Evolutionary conservation across 2,888 invertebrate genomes (phyloP).

Genomic region (Pammene fasciana): DNA sequence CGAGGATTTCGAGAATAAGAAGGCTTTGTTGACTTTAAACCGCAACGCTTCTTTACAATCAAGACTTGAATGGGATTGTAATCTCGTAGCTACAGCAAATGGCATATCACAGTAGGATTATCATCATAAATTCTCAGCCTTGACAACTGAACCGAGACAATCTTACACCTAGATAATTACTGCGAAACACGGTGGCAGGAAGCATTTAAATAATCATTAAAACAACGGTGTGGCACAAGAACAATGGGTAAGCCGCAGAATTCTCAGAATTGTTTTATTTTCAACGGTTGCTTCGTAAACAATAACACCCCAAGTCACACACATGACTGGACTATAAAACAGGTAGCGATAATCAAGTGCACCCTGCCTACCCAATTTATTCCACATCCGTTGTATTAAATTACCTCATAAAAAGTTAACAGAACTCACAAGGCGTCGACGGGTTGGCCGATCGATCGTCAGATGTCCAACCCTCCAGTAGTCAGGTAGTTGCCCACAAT

Average conservation of each 20-base stretch:
- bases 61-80: constrained; percentile 9
- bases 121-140: constrained; percentile 33
- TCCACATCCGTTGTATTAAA: constrained; percentile 81
- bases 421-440: constrained; percentile 74
- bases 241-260: constrained; percentile 69
- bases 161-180: constrained; percentile 60
- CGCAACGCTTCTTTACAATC: constrained; percentile 25
- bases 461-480: constrained; percentile 68
- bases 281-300: constrained; percentile 60
- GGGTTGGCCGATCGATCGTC: constrained; percentile 70
- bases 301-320: constrained; percentile 58
- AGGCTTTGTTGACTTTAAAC: constrained; percentile 30
- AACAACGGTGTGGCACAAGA: constrained; percentile 61
- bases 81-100: constrained; percentile 12
- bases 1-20: constrained; percentile 6
- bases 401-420: constrained; percentile 70
- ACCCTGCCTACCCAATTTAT: constrained; percentile 82
- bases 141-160: constrained; percentile 45
- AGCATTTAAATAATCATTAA: constrained; percentile 54
- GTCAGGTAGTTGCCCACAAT: constrained; percentile 79
- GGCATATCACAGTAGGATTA: constrained; percentile 27
- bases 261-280: constrained; percentile 70
- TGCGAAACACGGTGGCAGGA: constrained; percentile 76
- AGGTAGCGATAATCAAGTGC: constrained; percentile 77
- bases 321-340: constrained; percentile 71